A percentile compares a stretch with the other conserved stretches of the same genome.
Conservation (phyloP, 1,140 invertebrate genomes). For the Microplitis mediator region DNA sequence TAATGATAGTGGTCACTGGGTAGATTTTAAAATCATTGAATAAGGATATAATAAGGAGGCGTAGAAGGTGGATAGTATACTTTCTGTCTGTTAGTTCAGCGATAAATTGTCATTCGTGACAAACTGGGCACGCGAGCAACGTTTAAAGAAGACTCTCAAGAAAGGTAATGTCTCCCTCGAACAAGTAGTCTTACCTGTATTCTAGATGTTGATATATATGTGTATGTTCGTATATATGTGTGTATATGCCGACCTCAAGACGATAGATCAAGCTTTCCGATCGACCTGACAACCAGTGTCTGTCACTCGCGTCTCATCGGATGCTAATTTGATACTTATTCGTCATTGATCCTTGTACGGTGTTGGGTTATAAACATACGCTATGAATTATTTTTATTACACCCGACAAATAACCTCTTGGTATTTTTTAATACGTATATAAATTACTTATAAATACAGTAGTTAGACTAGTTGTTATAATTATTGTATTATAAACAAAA, state of each 20-base stretch:
- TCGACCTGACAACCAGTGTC: slow-evolving; percentile 20
- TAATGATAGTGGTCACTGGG: neutral
- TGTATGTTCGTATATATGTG: neutral
- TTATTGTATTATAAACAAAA: too few relatives aligned
- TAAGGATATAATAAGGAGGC: neutral
- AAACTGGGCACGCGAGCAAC: slow-evolving; percentile 31
- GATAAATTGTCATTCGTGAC: slow-evolving; percentile 35
- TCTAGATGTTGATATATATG: neutral
- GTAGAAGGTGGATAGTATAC: neutral
- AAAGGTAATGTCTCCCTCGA: slow-evolving; percentile 13
- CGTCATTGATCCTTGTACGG: neutral
- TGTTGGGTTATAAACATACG: too few relatives aligned
- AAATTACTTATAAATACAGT: too few relatives aligned
- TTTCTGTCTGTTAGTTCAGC: neutral
- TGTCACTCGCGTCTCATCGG: neutral
- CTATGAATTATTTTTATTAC: too few relatives aligned
- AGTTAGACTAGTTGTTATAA: too few relatives aligned
- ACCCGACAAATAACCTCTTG: neutral
- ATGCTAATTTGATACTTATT: slow-evolving; percentile 17
- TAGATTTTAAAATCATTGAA: neutral
- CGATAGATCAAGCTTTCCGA: slow-evolving; percentile 34
- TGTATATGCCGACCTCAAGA: neutral
- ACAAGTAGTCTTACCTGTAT: neutral
- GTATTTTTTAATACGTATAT: neutral
- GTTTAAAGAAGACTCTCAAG: neutral